Percentiles rank a stretch among this genome's conserved stretches.
Conservation (phyloP, 2,888 invertebrate species). For the Pollenia labialis region DNA sequence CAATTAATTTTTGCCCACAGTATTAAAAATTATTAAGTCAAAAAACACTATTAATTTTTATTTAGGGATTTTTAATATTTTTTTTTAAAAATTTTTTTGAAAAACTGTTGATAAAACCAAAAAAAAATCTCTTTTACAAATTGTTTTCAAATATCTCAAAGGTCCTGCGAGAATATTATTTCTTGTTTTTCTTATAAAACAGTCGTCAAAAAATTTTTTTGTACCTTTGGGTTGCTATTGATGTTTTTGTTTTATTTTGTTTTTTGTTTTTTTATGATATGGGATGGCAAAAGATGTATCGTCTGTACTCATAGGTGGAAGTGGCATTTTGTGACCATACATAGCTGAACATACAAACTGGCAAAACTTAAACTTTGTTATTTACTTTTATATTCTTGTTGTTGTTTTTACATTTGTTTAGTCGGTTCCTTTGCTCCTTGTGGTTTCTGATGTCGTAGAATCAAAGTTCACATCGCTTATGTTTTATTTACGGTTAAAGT, state of each 20-base stretch:
- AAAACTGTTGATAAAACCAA: neutral
- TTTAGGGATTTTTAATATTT: neutral
- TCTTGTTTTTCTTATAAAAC: conserved; percentile 29
- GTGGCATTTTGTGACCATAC: conserved; percentile 55
- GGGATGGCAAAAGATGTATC: conserved; percentile 57
- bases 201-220: neutral
- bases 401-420: conserved; percentile 71
- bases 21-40: no score
- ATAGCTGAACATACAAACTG: neutral
- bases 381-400: conserved; percentile 69
- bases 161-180: conserved; percentile 10
- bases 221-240: neutral
- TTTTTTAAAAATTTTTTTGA: neutral
- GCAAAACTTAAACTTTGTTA: conserved; percentile 72
- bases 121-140: conserved; percentile 19
- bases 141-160: conserved; percentile 14
- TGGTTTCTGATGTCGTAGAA: conserved; percentile 47
- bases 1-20: no score
- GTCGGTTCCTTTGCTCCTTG: conserved; percentile 64
- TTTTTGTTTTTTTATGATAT: conserved; percentile 35
- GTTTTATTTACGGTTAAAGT: conserved; percentile 73
- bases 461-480: conserved; percentile 73
- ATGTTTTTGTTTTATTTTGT: neutral
- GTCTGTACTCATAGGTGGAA: conserved; percentile 22
- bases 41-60: neutral